phyloP scores from a whole-genome alignment of 2,797 vertebrate species.

The Xiphorhynchus erythropygius region DNA sequence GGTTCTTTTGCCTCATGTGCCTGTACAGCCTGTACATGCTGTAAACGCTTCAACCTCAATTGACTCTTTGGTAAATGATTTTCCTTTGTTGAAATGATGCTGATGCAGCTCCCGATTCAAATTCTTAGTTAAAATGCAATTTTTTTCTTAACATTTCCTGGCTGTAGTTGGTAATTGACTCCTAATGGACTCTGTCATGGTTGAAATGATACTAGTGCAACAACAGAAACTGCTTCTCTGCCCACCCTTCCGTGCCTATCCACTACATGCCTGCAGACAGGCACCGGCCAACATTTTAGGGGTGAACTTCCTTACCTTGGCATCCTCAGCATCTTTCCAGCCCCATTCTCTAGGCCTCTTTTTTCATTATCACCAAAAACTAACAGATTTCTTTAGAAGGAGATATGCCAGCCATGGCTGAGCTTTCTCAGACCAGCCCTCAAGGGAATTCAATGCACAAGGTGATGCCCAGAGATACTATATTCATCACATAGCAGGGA shows the following conservation, averaged over 20 bases:
- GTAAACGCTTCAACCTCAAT: conserved; percentile 76
- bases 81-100: conserved; percentile 75
- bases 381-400: background rate
- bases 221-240: conserved; percentile 58
- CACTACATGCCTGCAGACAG: background rate
- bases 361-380: background rate
- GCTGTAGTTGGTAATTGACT: conserved; percentile 74
- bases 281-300: background rate
- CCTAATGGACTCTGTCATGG: conserved; percentile 76
- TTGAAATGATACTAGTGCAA: conserved; percentile 63
- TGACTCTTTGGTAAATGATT: conserved; percentile 76
- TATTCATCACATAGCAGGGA: background rate
- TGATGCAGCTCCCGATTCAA: conserved; percentile 71
- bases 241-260: conserved; percentile 3
- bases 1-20: conserved; percentile 46
- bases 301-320: background rate
- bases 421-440: background rate
- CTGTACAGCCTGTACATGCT: conserved; percentile 60
- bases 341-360: background rate
- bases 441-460: background rate
- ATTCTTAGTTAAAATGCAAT: conserved; percentile 76
- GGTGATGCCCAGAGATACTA: background rate
- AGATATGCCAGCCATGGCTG: background rate
- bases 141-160: conserved; percentile 59
- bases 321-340: background rate